Evolutionary conservation across 92 coral and sea anemone genomes (phyloP), one percentile per base, ranked within the genome.

Genomic region (Epizoanthus scotinus): DNA sequence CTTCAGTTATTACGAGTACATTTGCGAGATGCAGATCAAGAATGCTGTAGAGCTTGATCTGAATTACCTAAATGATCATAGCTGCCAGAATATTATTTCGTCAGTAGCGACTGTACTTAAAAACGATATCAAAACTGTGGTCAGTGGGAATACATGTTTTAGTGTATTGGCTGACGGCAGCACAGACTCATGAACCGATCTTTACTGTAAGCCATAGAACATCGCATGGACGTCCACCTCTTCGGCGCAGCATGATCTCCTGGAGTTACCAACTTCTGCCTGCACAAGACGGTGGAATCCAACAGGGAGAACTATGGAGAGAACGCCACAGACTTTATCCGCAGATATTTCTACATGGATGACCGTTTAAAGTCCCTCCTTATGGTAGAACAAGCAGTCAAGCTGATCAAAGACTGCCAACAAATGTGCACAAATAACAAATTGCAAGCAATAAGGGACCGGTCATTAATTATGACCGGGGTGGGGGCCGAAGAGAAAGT

Each of bases 221-320:
- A 49, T 28, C 18, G 82, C 3, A 86, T 71, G 89, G 64, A 86
- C 42, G 90, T 86, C 9, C 86, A 86, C 71, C 78, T 86, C 3
- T 86, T 86, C 67, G 83, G 86, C 0, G 86, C 86, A 26, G 59
- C 29, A 17, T 82, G 86, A 0, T 81, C 81, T 5, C 89, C 89
- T 13, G 82, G 82, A 6, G 89, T 81, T 0, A 77, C 89, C 0
- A 86, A 80, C 42, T 81, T 81, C 79, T 56, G 90, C 2, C 69
- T 86, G 4, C 49, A 22, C 29, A 17, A 69, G 47, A 82, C 86
- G 24, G 86, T 75, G 28, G 79, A 82, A 26, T 12, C 63, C 20
- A 63, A 71, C 19, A 57, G 87, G 24, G 38, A 47, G 3, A 18
- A 24, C 20, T 77, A 20, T 24, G 87, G 87, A 25, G 19, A 75